A percentile compares a stretch with the other conserved stretches of the same genome.
Evolutionary conservation across 1,140 invertebrate genomes (phyloP).

Genomic region (Globodera rostochiensis): DNA sequence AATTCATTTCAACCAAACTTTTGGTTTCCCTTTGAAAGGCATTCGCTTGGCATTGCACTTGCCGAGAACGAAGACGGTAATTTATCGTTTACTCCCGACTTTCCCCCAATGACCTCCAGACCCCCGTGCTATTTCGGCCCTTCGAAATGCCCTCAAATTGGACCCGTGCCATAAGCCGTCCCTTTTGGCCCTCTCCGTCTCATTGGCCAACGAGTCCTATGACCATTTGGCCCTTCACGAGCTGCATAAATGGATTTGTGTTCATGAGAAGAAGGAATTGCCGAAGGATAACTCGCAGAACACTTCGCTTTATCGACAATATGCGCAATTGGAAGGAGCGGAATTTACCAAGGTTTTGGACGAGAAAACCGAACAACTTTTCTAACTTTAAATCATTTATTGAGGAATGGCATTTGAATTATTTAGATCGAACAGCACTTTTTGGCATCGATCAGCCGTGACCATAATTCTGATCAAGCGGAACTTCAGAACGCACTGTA

Average conservation of each 20-base stretch:
- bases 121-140: constrained; percentile 81
- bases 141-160: constrained; percentile 81
- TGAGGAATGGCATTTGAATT: not conserved
- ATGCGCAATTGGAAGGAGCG: constrained; percentile 23
- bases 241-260: constrained; percentile 57
- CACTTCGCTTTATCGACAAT: constrained; percentile 12
- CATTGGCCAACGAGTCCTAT: constrained; percentile 86
- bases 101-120: constrained; percentile 71
- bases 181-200: constrained; percentile 85
- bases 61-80: constrained; percentile 22
- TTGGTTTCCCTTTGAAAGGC: constrained; percentile 1
- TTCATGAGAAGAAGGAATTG: constrained; percentile 35
- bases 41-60: constrained; percentile 16
- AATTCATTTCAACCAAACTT: constrained; percentile 59
- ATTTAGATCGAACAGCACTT: constrained; percentile 15
- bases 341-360: constrained; percentile 14
- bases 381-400: no score
- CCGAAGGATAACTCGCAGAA: constrained; percentile 16
- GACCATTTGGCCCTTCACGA: constrained; percentile 59
- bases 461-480: constrained; percentile 3
- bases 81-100: constrained; percentile 41
- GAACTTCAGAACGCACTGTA: constrained; percentile 29
- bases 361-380: constrained; percentile 17
- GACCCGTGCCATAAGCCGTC: constrained; percentile 81
- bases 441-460: constrained; percentile 11